A percentile compares a stretch with the other conserved stretches of the same genome.
Conservation (phyloP, 2,113 vertebrate species). For the Pardalotus punctatus region DNA sequence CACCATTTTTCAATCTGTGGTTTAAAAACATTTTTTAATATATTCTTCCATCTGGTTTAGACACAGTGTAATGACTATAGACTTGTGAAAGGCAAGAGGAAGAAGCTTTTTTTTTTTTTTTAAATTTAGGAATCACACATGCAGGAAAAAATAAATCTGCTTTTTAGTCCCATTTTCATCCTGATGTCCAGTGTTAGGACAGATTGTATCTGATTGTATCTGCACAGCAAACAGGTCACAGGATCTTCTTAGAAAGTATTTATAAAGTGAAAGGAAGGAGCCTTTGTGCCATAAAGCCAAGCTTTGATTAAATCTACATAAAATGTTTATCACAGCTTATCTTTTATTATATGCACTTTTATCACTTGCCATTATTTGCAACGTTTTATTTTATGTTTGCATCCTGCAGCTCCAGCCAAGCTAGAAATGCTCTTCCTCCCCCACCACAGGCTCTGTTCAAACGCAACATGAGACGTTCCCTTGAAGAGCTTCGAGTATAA, state of each 20-base stretch:
- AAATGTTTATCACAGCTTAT: background rate
- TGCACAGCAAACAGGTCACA: background rate
- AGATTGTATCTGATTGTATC: background rate
- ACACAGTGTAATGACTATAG: background rate
- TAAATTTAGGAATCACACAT: background rate
- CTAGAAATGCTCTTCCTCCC: background rate
- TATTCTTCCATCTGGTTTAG: constrained; percentile 45
- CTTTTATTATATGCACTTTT: background rate
- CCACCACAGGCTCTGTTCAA: background rate
- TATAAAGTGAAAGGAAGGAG: background rate
- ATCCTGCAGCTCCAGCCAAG: constrained; percentile 8
- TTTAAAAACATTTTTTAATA: constrained; percentile 53
- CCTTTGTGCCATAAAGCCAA: constrained; percentile 8
- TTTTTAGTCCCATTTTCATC: background rate
- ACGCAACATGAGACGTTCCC: background rate
- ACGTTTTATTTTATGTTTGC: background rate
- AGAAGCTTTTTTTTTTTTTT: background rate
- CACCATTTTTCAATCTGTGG: constrained; percentile 12
- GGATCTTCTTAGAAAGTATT: constrained; percentile 20
- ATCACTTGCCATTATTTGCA: constrained; percentile 52
- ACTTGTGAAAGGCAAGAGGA: background rate
- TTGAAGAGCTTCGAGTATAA: constrained; percentile 10
- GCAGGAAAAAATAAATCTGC: background rate
- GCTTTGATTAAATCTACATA: constrained; percentile 16
- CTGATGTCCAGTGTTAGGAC: background rate